A percentile compares a stretch with the other conserved stretches of the same genome.
These are phyloP conservation scores for Astyanax mexicanus DNA, from an alignment of 2,797 vertebrate species.

Conservation along the genomic window DNA sequence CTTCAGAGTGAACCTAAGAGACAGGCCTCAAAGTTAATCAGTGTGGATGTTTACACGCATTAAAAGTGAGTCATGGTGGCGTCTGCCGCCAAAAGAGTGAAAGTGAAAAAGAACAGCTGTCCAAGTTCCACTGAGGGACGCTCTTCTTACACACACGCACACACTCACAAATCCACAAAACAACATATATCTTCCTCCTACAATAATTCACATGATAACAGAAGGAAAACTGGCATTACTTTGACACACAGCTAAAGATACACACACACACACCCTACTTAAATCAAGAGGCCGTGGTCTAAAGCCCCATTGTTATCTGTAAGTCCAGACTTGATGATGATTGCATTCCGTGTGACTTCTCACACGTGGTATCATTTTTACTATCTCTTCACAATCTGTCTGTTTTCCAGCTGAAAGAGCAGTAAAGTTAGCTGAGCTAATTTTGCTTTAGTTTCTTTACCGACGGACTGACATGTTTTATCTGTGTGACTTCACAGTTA, in stretches of 20 bases:
- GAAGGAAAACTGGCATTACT: constrained; percentile 10
- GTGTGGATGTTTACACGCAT: constrained; percentile 34
- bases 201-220: constrained; percentile 31
- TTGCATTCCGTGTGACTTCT: background rate
- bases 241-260: background rate
- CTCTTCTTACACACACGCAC: constrained; percentile 21
- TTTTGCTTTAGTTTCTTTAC: too few relatives aligned
- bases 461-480: too few relatives aligned
- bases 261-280: constrained; percentile 16
- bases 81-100: constrained; percentile 12
- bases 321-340: background rate
- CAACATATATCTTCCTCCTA: constrained; percentile 6
- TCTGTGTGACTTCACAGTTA: too few relatives aligned
- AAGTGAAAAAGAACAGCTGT: constrained; percentile 41
- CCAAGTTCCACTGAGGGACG: constrained; percentile 14
- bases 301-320: background rate
- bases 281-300: background rate
- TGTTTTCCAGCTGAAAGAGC: too few relatives aligned
- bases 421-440: too few relatives aligned
- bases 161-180: constrained; percentile 26
- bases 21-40: constrained; percentile 29
- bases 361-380: too few relatives aligned
- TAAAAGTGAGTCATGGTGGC: constrained; percentile 38
- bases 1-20: constrained; percentile 8
- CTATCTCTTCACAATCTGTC: too few relatives aligned